Base-by-base conservation (phyloP, 1,140 invertebrate genomes). In the Rhagoletis pomonella region DNA sequence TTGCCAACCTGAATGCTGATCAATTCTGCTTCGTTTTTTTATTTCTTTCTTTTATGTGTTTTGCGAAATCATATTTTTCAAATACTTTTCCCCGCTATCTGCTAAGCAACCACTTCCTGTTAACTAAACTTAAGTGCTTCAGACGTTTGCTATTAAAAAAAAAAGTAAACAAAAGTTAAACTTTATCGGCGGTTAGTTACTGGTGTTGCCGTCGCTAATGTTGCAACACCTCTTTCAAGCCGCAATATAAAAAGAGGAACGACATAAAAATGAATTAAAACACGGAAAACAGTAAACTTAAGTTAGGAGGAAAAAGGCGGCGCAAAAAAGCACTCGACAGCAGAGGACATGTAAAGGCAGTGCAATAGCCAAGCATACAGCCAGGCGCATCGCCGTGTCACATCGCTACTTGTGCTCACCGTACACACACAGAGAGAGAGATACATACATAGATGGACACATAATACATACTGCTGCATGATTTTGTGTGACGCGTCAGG, bases 111-210 rank as follows among this genome's bases (percentile, higher is more conserved):
- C 6, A 62, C 12, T 62, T 62, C 60, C 60, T 62, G 17, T 62
- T 62, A 62, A 62, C 10, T n/a, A 17, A 2, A 62, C 17, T 14
- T 4, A 14, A 14, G 4, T 1, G 17, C 60, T 62, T 14, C 17
- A 12, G 17, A 14, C 17, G 17, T 4, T 62, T 62, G 4, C 17
- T 62, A 14, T 62, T 62, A 29, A 29, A 29, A 29, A n/a, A n/a
- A 29, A 29, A 29, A 29, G 29, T 44, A 1, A 3, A 47, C 44
- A 47, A n/a, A 73, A 47, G 3, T 47, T 73, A 4, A 73, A 73
- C 10, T 44, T n/a, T 73, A 73, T 73, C 42, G 42, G 67, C 42
- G 44, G 67, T 73, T 73, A 73, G 42, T 73, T 73, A 73, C 14
- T 73, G 67, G 1, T 44, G 67, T 73, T 73, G 42, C 14, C 6